These are phyloP conservation scores for Ceryle rudis DNA, from an alignment of 2,797 vertebrate genomes.

Conservation along the genomic window DNA sequence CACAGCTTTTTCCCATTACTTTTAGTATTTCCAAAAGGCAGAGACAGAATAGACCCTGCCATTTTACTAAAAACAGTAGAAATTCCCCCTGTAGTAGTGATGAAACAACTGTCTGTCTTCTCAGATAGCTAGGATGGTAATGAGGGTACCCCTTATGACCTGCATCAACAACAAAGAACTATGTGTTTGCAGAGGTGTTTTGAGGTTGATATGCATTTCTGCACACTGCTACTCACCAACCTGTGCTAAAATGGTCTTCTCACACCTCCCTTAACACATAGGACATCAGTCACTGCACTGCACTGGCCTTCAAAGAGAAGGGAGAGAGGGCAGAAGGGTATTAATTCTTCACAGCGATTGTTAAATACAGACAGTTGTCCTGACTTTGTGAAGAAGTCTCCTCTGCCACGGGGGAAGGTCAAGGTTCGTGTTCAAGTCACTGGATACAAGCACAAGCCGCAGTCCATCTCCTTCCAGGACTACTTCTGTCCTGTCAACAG, in stretches of 20 bases:
- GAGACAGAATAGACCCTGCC: neutral
- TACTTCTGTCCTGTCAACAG: neutral
- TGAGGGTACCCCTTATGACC: neutral
- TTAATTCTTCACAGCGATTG: neutral
- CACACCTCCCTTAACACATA: rapidly evolving
- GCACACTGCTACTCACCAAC: neutral
- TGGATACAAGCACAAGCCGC: neutral
- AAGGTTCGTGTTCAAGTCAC: neutral
- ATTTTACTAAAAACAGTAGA: neutral
- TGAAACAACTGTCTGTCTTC: neutral
- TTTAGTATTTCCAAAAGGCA: neutral
- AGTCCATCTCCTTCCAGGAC: neutral
- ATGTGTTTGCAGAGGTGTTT: neutral
- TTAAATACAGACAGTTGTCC: neutral
- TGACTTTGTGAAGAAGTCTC: neutral
- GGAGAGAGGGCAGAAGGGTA: neutral
- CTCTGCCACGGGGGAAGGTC: neutral
- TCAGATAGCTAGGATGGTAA: neutral
- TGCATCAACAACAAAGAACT: neutral
- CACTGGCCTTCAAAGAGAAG: neutral
- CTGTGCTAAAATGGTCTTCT: neutral
- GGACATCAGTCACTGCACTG: neutral
- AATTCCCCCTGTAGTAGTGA: neutral
- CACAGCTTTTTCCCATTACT: neutral
- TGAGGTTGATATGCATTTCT: neutral